Evolutionary conservation across 2,888 invertebrate genomes (phyloP), one percentile per base, ranked within the genome.

Genomic region (Cheilosia pagana): DNA sequence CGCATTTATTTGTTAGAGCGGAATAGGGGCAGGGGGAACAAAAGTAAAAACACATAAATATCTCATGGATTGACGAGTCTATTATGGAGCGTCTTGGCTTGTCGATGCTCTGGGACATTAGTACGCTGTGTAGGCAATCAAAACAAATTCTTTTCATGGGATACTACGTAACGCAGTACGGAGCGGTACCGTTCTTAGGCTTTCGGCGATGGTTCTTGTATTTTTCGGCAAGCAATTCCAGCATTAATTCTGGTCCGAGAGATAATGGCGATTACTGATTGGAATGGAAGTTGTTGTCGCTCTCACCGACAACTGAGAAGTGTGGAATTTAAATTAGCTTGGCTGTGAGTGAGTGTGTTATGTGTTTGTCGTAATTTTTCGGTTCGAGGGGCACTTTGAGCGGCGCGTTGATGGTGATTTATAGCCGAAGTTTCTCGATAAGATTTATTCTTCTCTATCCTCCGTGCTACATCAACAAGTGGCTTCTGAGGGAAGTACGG

Each of bases 261-360:
- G 62, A 77, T 77, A 77, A 77, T 77, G 62, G 68, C 77, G 48
- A 77, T 25, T 53, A 39, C 62, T 70, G 77, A 77, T 77, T 77
- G 53, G 68, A 70, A 68, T 77, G 53, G 68, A 70, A 68, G 68
- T 68, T 55, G 1, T 50, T 41, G 28, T 41, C 50, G 68, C 50
- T 35, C 19, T 10, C 43, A 23, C 45, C 60, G 67, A 67, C 68
- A 76, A 60, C 53, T 76, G 68, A 55, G 53, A 21, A 45, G 53
- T 62, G n/a, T 50, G 53, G 77, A 77, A 77, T 77, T 53, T 70
- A 60, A 77, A 77, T 77, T 23, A 59, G 45, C 62, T 48, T 31
- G 48, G 48, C 35, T 28, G 53, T 68, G n/a, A n/a, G n/a, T 59
- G 43, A 43, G 21, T 52, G 28, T 14, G 52, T 35, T 3, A 28